A percentile compares a stretch with the other conserved stretches of the same genome.
Evolutionary conservation across 2,888 invertebrate genomes (phyloP).

Genomic region (Mongoloraphidia duomilia): DNA sequence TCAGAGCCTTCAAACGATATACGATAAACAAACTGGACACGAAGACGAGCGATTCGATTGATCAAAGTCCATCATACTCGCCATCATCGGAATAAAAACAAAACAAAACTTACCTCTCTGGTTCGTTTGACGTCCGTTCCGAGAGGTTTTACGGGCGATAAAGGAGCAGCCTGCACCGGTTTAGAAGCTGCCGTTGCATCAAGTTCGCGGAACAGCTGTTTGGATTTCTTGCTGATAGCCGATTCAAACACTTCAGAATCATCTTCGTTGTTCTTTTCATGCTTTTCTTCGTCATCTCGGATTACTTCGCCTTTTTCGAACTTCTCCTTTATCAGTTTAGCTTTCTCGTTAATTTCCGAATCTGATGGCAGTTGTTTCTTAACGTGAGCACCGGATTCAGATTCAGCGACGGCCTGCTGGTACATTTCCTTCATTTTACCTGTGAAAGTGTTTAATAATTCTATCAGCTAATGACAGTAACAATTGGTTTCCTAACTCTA

Average conservation of each 20-base stretch:
- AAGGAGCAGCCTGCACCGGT: constrained; percentile 44
- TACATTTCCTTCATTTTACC: constrained; percentile 78
- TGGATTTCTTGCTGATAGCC: constrained; percentile 79
- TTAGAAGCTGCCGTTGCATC: constrained; percentile 61
- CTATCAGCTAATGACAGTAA: too few species aligned
- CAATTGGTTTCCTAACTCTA: too few species aligned
- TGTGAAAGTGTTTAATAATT: constrained; percentile 17
- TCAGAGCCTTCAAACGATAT: constrained; percentile 29
- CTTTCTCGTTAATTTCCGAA: constrained; percentile 37
- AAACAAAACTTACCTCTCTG: constrained; percentile 29
- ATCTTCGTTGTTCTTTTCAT: constrained; percentile 43
- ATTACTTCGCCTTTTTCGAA: constrained; percentile 67
- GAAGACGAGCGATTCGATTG: neutral
- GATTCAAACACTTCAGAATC: constrained; percentile 62
- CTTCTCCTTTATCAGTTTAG: constrained; percentile 56
- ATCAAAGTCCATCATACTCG: too few species aligned
- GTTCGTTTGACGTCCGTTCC: constrained; percentile 42
- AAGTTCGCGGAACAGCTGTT: constrained; percentile 71
- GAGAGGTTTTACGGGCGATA: constrained; percentile 37
- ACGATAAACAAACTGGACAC: constrained; percentile 2
- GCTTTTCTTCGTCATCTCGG: constrained; percentile 42
- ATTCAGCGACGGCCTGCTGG: constrained; percentile 76
- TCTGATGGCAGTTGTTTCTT: constrained; percentile 34
- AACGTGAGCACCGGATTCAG: constrained; percentile 42
- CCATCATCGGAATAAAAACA: too few species aligned